Evolutionary conservation across 2,888 invertebrate species (phyloP).

Genomic region (Choreutis nemorana): DNA sequence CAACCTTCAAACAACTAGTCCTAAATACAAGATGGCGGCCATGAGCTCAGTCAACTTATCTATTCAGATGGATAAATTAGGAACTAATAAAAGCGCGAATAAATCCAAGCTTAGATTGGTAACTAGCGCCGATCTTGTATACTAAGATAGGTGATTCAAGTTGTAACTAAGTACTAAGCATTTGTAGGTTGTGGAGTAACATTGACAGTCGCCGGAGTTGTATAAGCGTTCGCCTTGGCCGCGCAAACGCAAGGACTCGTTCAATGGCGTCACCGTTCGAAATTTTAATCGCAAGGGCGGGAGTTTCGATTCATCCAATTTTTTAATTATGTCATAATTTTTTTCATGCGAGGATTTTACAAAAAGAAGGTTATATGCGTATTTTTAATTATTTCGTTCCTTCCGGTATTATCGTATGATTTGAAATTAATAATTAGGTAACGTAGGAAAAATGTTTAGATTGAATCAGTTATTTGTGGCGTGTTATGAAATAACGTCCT

Average conservation of each 20-base stretch:
- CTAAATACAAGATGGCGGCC: conserved; percentile 37
- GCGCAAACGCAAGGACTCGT: conserved; percentile 41
- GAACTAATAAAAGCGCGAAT: too few relatives aligned
- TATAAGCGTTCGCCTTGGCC: conserved; percentile 44
- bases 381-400: too few relatives aligned
- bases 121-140: too few relatives aligned
- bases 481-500: too few relatives aligned
- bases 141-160: too few relatives aligned
- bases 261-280: conserved; percentile 12
- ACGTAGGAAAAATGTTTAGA: too few relatives aligned
- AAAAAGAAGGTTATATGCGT: too few relatives aligned
- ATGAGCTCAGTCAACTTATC: conserved; percentile 6
- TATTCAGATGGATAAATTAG: too few relatives aligned
- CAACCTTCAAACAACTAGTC: conserved; percentile 24
- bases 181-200: conserved; percentile 50
- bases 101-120: too few relatives aligned
- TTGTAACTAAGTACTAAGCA: conserved; percentile 11
- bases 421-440: too few relatives aligned
- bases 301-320: conserved; percentile 25
- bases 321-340: conserved; percentile 6
- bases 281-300: conserved; percentile 28
- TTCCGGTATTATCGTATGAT: too few relatives aligned
- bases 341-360: conserved; percentile 1
- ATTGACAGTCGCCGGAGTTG: conserved; percentile 47
- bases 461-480: too few relatives aligned